Base-by-base conservation (phyloP, 2,888 invertebrate species). In the Chalcis sispes region DNA sequence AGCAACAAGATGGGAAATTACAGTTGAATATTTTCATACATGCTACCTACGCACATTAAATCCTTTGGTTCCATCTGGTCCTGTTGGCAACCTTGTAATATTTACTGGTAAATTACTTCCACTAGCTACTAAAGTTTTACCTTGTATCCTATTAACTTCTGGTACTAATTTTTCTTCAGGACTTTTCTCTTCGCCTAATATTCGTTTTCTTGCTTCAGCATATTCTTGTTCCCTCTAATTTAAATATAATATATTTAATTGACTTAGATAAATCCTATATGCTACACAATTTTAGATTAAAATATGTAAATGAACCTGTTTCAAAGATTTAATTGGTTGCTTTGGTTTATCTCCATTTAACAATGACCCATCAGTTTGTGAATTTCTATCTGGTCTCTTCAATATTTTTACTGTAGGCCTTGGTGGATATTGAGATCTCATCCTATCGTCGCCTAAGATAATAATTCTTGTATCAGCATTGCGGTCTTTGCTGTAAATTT, bases 201-300 rank as follows among this genome's bases (percentile, higher is more conserved):
- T 98, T 86, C 98, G 91, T 80, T 96, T 91, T 81, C 98, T 92
- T 23, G 97, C 97, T 88, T 97, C 95, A 15, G 97, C 97, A 87
- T 98, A 98, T 85, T 97, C 98, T 85, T 96, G 96, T 89, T 97
- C 97, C 83, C 98, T 92, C 91, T 98, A 15, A 48, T 56, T 36
- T 10, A 42, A 42, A 61, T 62, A 48, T 48, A 10, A 1, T n/a
- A 40, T 25, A 64, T 48, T 48, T 46, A 27, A 7, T 27, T 25
- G 2, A 27, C 10, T 42, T 13, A 27, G n/a, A 69, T 18, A 48
- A 71, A 75, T 54, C 58, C 46, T 20, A 48, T 27, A 46, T 62
- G 20, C 5, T 23, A 2, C n/a, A n/a, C 13, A 42, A 42, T 42
- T 13, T 42, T 42, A 8, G 2, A 42, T 56, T 32, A 15, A 42